phyloP scores from a whole-genome alignment of 2,888 invertebrate genomes.

The Andrena haemorrhoa region DNA sequence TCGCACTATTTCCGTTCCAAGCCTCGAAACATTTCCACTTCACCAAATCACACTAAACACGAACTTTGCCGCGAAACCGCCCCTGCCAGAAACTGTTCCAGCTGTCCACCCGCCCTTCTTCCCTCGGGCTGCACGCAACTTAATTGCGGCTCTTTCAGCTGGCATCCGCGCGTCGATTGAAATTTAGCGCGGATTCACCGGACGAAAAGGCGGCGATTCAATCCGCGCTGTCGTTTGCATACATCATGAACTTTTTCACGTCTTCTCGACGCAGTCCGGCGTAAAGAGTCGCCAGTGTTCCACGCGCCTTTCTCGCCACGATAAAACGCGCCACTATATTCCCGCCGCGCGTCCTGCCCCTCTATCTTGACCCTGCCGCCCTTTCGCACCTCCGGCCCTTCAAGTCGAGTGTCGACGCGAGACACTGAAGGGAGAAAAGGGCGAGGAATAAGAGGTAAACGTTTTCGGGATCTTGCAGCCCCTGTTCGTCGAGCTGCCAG shows the following conservation, averaged over 20 bases:
- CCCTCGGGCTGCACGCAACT: slow-evolving; percentile 6
- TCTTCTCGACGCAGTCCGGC: slow-evolving; percentile 23
- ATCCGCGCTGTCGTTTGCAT: slow-evolving; percentile 46
- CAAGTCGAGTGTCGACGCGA: slow-evolving; percentile 40
- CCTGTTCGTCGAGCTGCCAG: slow-evolving; percentile 50
- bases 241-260: slow-evolving; percentile 60
- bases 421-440: slow-evolving; percentile 20
- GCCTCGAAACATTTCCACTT: too few relatives aligned
- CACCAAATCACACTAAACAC: too few relatives aligned
- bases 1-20: too few relatives aligned
- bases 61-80: too few relatives aligned
- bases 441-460: slow-evolving; percentile 60
- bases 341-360: background rate
- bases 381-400: slow-evolving; percentile 12
- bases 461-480: slow-evolving; percentile 66
- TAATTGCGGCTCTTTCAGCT: slow-evolving; percentile 57
- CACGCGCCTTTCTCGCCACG: background rate
- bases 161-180: slow-evolving; percentile 36
- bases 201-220: slow-evolving; percentile 6
- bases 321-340: slow-evolving; percentile 23
- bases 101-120: background rate
- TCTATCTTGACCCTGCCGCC: background rate
- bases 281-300: slow-evolving; percentile 24
- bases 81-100: background rate
- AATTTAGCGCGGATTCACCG: slow-evolving; percentile 48